Evolutionary conservation across 2,888 invertebrate genomes (phyloP), one percentile per base, ranked within the genome.

Genomic region (Megaustenia siamemsis): DNA sequence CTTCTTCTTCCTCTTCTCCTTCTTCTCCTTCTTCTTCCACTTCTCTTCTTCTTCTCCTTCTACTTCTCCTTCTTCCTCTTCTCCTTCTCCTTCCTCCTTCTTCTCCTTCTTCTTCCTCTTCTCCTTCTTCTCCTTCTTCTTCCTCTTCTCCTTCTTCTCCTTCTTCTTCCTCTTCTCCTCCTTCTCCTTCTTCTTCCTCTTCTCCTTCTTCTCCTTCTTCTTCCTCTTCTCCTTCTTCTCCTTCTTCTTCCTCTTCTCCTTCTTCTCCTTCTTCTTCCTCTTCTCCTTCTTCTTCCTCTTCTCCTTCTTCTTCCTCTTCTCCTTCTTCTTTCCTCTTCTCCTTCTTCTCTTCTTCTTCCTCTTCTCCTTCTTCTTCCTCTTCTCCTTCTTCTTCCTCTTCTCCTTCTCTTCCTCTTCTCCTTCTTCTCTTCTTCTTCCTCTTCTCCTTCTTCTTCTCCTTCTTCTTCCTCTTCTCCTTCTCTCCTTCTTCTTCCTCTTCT

Each of bases 361-460:
- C 40, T 49, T 28, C n/a, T 73, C 43, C 21, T 60, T 4, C 40
- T 63, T 38, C 66, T 85, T 43, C 56, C 85, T 53, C 81, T 85
- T 81, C 75, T 81, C 56, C 63, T 81, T 75, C 81, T 81, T 63
- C 81, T 85, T 75, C 66, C 75, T 81, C 75, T 85, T 66, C 81
- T 75, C 81, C 82, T 81, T 76, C 75, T 43, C 81, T 85, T 75
- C 81, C 63, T 75, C 81, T 53, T 28, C 53, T 49, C 28, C 53
- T 45, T 0, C 53, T 45, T 43, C 49, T 49, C 49, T 76, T 18
- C 53, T 81, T 75, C 66, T 81, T 75, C 75, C 82, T 81, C 81
- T 85, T 81, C 81, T 81, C 75, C 73, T 79, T 79, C 71, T 79
- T 79, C 79, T 84, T 45, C 69, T 79, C 79, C 79, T 84, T 79